Evolutionary conservation across 2,888 invertebrate species (phyloP), one percentile per base, ranked within the genome.

Genomic region (Octodonta nipae): DNA sequence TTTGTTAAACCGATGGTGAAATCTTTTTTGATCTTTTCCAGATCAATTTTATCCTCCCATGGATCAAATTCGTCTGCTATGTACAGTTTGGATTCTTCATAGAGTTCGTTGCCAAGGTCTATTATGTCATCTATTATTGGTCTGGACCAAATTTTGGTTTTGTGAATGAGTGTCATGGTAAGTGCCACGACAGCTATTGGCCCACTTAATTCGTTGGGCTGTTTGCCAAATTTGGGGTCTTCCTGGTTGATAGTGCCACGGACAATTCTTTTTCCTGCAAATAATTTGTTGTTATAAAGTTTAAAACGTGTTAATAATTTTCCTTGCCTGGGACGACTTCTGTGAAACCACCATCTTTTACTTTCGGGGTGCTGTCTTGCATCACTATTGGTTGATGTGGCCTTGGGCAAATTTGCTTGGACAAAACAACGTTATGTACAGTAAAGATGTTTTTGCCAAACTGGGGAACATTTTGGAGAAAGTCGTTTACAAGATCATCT

Each of bases 101-200:
- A 70, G 34, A 75, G 49, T 15, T 62, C 63, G 29, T 5, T 15
- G 15, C 67, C 74, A 0, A 67, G 55, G 1, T 55, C 51, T 40
- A 74, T 50, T 7, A 74, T 61, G 25, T 68, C 67, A 36, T 68
- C 72, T 3, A 70, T 47, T 0, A 75, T 71, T n/a, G 66, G 65
- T 3, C 62, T 56, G 4, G 71, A 68, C 77, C 77, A 78, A 3
- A 68, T 61, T 27, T 65, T 64, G 0, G 73, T 65, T 4, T 68
- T 64, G 5, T 74, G 68, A 0, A 73, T 51, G 41, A 67, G 62
- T 0, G 71, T 63, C 74, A 75, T 73, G 12, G 70, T 70, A 0
- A 70, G 59, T 0, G 69, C 65, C 1, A 70, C 68, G 0, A 75
- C 50, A 0, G 75, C 72, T 2, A 67, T 67, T 4, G 69, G 66